These are phyloP conservation scores for Cephus spinipes DNA, from an alignment of 2,888 invertebrate genomes.

Conservation along the genomic window DNA sequence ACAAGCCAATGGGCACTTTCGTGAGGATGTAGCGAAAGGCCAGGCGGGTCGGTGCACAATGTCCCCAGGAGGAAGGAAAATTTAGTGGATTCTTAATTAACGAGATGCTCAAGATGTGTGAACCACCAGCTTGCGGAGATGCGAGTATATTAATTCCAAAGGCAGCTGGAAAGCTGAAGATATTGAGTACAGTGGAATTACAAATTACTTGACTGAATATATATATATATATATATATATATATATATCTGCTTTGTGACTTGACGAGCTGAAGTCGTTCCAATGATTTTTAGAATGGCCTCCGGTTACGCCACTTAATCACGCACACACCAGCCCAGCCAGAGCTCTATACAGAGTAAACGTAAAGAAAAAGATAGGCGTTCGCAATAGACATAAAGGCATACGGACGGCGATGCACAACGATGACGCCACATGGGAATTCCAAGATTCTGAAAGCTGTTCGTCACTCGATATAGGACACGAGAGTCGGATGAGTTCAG, in stretches of 20 bases:
- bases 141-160: neutral
- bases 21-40: neutral
- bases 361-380: neutral
- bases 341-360: neutral
- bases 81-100: neutral
- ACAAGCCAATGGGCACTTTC: neutral
- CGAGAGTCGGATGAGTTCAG: neutral
- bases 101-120: no score
- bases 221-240: no score
- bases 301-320: neutral
- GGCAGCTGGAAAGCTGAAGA: neutral
- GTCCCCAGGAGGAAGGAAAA: neutral
- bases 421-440: constrained; percentile 33
- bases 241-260: neutral
- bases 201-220: no score
- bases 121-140: no score
- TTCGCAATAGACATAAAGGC: neutral
- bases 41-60: neutral
- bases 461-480: neutral
- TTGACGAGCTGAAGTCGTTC: neutral
- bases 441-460: constrained; percentile 22
- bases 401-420: neutral
- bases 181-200: no score
- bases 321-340: neutral
- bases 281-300: neutral